Evolutionary conservation across 1,140 invertebrate genomes (phyloP), one percentile per base, ranked within the genome.

Genomic region (Berghia stephanieae): DNA sequence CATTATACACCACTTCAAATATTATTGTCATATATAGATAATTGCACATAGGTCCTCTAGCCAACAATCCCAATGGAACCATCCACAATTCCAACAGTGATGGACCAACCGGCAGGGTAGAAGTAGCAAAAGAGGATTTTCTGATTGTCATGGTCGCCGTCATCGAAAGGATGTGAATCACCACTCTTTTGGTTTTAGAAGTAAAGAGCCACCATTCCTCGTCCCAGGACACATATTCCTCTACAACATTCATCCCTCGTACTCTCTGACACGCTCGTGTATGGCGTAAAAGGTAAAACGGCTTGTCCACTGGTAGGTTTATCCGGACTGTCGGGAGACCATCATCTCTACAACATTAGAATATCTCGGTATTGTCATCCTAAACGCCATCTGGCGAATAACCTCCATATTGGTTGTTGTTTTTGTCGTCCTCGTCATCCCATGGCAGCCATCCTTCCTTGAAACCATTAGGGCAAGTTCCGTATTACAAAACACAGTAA

Each of bases 401-500:
- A 27, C 83, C 83, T 16, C 79, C 75, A 21, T 24, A 21, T 18
- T 57, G 38, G 76, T 83, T 81, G 55, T 66, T 70, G 63, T 81
- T 79, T 0, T 57, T 3, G 40, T 75, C 71, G 76, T 83, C 77
- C 43, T 82, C 82, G 57, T 84, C 83, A 36, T 84, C 78, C 81
- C 81, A 84, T 10, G 79, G 74, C 1, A 84, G 70, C 52, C 55
- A 81, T 21, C 83, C 83, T 16, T 78, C 49, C 18, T 60, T 38
- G 55, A 84, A 84, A 82, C 80, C 77, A 67, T 67, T 38, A 69
- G 82, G 82, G 57, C 83, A 84, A 40, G 49, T 44, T 21, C 82
- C 82, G 71, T 84, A 84, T 72, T 84, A 83, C 27, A 81, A 69
- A 36, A 84, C 75, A 36, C 83, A 84, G 78, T 84, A 84, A 68